phyloP scores from a whole-genome alignment of 2,113 vertebrate species.

The Carettochelys insculpta region DNA sequence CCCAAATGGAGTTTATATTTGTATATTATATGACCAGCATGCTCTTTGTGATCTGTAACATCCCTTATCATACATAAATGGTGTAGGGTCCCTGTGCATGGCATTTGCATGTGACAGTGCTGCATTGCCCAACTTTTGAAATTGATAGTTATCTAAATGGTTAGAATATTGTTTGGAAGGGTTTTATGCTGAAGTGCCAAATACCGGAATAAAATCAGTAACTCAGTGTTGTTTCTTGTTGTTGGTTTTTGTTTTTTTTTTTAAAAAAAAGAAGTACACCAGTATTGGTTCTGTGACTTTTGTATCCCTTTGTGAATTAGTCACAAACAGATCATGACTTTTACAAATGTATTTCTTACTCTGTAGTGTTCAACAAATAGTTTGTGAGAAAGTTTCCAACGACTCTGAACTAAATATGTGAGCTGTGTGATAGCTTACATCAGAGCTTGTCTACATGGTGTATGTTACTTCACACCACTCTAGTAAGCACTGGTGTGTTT shows the following conservation, averaged over 20 bases:
- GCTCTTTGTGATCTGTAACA: background rate
- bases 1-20: background rate
- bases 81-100: accelerated
- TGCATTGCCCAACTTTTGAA: background rate
- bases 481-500: too few species aligned
- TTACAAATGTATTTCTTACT: too few species aligned
- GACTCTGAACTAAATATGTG: too few species aligned
- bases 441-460: too few species aligned
- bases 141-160: background rate
- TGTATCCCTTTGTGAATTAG: background rate
- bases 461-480: too few species aligned
- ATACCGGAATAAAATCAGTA: background rate
- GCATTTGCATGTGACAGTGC: background rate
- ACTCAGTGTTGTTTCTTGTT: background rate
- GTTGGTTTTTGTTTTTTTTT: too few species aligned
- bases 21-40: background rate
- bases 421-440: too few species aligned
- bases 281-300: background rate
- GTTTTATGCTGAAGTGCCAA: background rate
- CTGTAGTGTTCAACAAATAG: too few species aligned
- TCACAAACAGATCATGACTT: too few species aligned
- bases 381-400: too few species aligned
- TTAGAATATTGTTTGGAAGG: background rate
- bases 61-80: too few species aligned
- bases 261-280: background rate